phyloP scores from a whole-genome alignment of 2,113 vertebrate species.

The Oxygymnocypris stewartii region DNA sequence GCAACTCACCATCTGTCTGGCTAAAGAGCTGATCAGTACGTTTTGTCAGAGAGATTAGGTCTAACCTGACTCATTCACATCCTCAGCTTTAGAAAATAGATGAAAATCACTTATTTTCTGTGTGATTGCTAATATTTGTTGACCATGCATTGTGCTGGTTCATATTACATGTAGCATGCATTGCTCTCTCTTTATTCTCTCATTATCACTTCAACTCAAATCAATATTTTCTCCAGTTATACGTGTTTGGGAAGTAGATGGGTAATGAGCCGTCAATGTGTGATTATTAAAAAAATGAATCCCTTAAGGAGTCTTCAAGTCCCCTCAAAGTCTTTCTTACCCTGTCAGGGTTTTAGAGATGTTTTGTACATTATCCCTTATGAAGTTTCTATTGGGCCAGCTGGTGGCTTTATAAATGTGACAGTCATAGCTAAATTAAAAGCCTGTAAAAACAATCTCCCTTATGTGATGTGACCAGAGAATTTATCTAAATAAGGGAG shows the following conservation, averaged over 20 bases:
- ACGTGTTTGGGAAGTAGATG: neutral
- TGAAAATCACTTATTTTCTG: neutral
- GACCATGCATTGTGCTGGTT: neutral
- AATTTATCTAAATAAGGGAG: too few relatives aligned
- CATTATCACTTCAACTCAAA: neutral
- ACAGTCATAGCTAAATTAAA: neutral
- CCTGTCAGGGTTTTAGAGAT: neutral
- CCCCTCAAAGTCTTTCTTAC: neutral
- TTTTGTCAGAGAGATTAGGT: neutral
- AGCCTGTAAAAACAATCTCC: neutral
- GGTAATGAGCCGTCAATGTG: neutral
- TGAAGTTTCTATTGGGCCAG: neutral
- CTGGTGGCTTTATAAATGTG: neutral
- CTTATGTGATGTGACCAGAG: neutral
- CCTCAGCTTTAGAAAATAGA: neutral
- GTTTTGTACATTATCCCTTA: neutral
- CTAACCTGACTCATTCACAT: neutral
- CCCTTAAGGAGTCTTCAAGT: neutral
- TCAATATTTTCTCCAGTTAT: neutral
- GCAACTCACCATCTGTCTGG: slow-evolving; percentile 16
- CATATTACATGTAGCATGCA: neutral
- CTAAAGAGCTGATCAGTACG: neutral
- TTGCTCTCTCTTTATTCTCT: neutral
- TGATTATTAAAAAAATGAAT: neutral
- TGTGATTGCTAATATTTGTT: neutral